Conservation (phyloP, 2,888 invertebrate genomes). For the Agrotis exclamationis region DNA sequence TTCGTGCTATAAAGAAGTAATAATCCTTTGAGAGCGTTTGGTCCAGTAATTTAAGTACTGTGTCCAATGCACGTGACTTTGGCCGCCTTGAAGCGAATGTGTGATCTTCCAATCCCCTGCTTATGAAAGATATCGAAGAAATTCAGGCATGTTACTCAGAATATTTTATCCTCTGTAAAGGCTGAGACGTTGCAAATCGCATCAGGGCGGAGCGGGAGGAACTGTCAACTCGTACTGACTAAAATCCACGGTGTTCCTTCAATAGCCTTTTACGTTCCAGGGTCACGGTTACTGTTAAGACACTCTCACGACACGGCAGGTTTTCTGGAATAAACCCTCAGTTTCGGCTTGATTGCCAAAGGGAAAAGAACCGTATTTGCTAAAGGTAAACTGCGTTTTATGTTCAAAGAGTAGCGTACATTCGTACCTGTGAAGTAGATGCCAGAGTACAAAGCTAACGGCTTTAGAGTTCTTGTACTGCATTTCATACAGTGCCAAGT, state of each 20-base stretch:
- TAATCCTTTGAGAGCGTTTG: background rate
- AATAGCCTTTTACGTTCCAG: too few relatives aligned
- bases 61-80: too few relatives aligned
- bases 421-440: background rate
- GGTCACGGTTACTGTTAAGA: too few relatives aligned
- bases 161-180: background rate
- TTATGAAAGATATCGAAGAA: background rate
- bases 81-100: too few relatives aligned
- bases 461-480: background rate
- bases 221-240: too few relatives aligned
- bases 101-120: background rate
- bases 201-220: background rate
- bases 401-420: background rate
- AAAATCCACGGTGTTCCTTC: too few relatives aligned
- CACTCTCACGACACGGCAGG: too few relatives aligned
- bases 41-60: background rate
- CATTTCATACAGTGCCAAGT: background rate
- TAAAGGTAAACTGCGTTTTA: slow-evolving; percentile 12
- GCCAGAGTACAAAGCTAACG: too few relatives aligned
- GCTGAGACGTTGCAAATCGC: background rate
- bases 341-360: slow-evolving; percentile 8
- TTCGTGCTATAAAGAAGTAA: background rate
- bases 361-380: background rate
- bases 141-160: too few relatives aligned
- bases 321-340: background rate